Evolutionary conservation across 1,140 invertebrate genomes (phyloP), one percentile per base, ranked within the genome.

Genomic region (Drosophila pectinifera): DNA sequence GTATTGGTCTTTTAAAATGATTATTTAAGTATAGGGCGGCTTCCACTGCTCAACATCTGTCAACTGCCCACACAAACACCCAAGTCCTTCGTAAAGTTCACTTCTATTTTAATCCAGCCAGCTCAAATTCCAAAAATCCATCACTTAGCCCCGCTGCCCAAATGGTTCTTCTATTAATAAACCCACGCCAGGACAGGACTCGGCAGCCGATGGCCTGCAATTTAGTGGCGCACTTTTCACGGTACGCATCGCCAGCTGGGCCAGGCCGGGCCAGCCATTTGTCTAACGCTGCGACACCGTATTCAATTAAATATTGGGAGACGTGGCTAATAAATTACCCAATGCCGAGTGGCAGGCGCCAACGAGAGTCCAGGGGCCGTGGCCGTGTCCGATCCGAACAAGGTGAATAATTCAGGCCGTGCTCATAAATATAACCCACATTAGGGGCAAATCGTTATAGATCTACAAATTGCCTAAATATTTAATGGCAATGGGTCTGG

Each of bases 381-480:
- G 48, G 28, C 55, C 39, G 26, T 49, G 24, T 6, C n/a, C 61
- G 57, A 45, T 31, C 49, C 67, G 63, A 13, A 14, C 49, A 41
- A 70, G 64, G 64, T 59, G 57, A 55, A 61, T 56, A 56, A 65
- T 73, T 68, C 58, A 41, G 58, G 42, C 36, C 43, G 51, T 34
- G 62, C 62, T 65, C 84, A 80, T 88, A 79, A 88, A 88, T 83
- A 76, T 80, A 78, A 45, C 72, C 79, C 55, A 80, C 69, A 75
- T 86, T 75, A 78, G 64, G 55, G 45, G 24, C 74, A 48, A 75
- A 86, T 73, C 65, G 83, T 68, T 82, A 65, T 88, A 82, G 73
- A 88, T 88, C 84, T 80, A 89, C 83, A 88, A 88, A 88, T 88
- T 88, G 86, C 83, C 84, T 88, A 63, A 88, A 88, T 89, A 88